These are phyloP conservation scores for Nowickia ferox DNA, from an alignment of 2,888 invertebrate species.

Conservation along the genomic window DNA sequence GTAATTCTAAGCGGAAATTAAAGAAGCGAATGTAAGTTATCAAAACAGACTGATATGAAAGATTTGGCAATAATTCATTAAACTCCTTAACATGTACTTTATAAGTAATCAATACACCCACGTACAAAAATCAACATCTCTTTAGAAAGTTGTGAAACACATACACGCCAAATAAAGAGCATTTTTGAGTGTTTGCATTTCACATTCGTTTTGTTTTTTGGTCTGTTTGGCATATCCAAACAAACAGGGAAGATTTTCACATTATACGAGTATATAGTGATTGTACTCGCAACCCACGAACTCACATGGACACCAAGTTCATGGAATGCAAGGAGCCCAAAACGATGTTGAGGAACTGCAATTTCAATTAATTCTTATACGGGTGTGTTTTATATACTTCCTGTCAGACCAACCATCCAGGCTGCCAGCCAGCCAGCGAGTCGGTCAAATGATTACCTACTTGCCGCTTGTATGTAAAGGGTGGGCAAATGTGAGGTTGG, in stretches of 20 bases:
- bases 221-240: constrained; percentile 37
- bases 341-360: constrained; percentile 34
- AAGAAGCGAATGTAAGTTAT: too few relatives aligned
- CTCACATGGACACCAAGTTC: constrained; percentile 50
- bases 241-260: constrained; percentile 46
- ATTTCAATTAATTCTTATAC: constrained; percentile 66
- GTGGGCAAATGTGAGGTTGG: too few relatives aligned
- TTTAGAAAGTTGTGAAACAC: constrained; percentile 43
- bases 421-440: neutral
- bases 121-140: neutral
- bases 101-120: neutral
- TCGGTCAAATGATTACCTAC: constrained; percentile 24
- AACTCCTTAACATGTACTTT: neutral
- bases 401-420: constrained; percentile 56
- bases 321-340: constrained; percentile 30
- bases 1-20: too few relatives aligned
- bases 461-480: constrained; percentile 25
- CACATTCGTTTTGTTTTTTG: constrained; percentile 19
- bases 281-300: neutral
- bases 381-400: constrained; percentile 63
- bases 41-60: too few relatives aligned
- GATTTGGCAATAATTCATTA: neutral
- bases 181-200: constrained; percentile 33
- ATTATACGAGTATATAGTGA: neutral
- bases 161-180: constrained; percentile 21